A percentile compares a stretch with the other conserved stretches of the same genome.
phyloP scores from a whole-genome alignment of 2,888 invertebrate species.

The Bibio marci region DNA sequence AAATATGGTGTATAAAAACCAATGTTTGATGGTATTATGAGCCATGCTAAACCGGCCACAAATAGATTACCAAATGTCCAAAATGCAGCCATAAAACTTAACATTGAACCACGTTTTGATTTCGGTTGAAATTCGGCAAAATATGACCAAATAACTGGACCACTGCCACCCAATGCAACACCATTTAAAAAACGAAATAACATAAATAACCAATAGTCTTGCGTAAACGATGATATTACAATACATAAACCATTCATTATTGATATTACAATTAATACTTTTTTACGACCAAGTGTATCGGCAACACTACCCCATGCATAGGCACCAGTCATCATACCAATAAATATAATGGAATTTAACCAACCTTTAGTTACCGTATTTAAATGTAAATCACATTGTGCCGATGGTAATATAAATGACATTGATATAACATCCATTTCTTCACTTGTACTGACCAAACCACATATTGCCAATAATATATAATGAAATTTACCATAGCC shows the following conservation, averaged over 20 bases:
- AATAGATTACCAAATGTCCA: conserved; percentile 89
- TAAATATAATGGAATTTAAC: conserved; percentile 67
- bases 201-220: conserved; percentile 77
- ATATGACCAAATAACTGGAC: conserved; percentile 90
- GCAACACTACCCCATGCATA: conserved; percentile 87
- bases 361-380: conserved; percentile 69
- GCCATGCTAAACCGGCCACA: conserved; percentile 70
- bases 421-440: conserved; percentile 93
- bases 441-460: conserved; percentile 86
- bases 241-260: conserved; percentile 81
- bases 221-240: conserved; percentile 78
- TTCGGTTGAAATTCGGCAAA: conserved; percentile 91
- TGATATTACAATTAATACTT: conserved; percentile 75
- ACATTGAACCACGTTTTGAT: conserved; percentile 76
- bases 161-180: conserved; percentile 75
- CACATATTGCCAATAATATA: conserved; percentile 75
- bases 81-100: conserved; percentile 87
- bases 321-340: conserved; percentile 89
- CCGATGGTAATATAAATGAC: conserved; percentile 86
- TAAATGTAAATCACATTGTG: conserved; percentile 78
- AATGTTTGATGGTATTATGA: conserved; percentile 55
- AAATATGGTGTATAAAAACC: conserved; percentile 50
- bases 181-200: conserved; percentile 81
- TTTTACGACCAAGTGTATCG: conserved; percentile 72
- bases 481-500: conserved; percentile 63